These are phyloP conservation scores for Chalcis sispes DNA, from an alignment of 2,888 invertebrate species.

Conservation along the genomic window DNA sequence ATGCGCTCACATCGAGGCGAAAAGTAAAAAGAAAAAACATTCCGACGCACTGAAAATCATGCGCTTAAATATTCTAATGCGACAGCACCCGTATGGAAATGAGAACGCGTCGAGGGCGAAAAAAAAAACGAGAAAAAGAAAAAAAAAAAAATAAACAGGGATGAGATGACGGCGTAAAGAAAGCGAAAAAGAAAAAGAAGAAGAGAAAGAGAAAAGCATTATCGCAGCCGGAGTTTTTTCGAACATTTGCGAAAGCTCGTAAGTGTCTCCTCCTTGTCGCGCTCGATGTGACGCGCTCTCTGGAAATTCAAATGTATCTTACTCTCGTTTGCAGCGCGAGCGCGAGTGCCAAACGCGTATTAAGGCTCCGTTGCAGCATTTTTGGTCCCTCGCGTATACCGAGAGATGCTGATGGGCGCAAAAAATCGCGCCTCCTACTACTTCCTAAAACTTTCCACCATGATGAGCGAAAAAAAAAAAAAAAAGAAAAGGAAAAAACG, in stretches of 20 bases:
- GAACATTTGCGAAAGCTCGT: conserved; percentile 27
- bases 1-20: too few species aligned
- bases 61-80: conserved; percentile 22
- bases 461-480: conserved; percentile 41
- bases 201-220: conserved; percentile 18
- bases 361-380: background rate
- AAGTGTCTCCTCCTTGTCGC: background rate
- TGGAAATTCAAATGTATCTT: conserved; percentile 51
- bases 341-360: conserved; percentile 21
- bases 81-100: conserved; percentile 13
- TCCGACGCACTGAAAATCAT: background rate
- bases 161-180: too few species aligned
- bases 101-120: background rate
- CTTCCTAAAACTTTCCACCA: too few species aligned
- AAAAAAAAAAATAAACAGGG: background rate
- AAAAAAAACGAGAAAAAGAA: background rate
- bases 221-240: conserved; percentile 42
- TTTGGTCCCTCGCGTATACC: too few species aligned
- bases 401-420: too few species aligned
- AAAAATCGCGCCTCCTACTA: conserved; percentile 30
- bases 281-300: conserved; percentile 8
- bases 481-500: background rate
- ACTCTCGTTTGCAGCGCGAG: conserved; percentile 42
- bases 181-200: background rate
- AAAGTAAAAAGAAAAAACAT: conserved; percentile 8